Evolutionary conservation across 2,888 invertebrate genomes (phyloP).

Genomic region (Sarcophaga rosellei): DNA sequence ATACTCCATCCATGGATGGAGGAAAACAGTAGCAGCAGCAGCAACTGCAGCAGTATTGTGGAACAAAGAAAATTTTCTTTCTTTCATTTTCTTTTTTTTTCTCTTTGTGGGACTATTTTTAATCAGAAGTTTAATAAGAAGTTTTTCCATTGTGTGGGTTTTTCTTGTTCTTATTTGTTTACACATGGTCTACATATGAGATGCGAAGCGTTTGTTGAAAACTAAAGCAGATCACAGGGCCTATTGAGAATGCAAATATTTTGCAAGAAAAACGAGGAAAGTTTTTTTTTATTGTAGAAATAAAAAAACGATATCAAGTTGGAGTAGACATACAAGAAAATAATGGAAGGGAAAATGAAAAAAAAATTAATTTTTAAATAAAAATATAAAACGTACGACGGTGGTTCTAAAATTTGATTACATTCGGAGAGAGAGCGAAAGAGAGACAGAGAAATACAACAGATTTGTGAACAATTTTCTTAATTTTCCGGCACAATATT

Average conservation of each 20-base stretch:
- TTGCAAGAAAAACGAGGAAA: slow-evolving; percentile 16
- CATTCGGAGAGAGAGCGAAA: no score
- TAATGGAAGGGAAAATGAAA: background rate
- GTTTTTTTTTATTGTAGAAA: slow-evolving; percentile 3
- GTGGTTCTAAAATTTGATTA: no score
- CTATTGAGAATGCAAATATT: background rate
- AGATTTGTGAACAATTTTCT: no score
- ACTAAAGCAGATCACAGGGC: slow-evolving; percentile 3
- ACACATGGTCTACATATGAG: slow-evolving; percentile 64
- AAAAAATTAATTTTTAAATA: background rate
- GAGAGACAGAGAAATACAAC: no score
- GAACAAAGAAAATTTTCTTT: background rate
- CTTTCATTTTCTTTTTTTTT: background rate
- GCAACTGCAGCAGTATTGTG: background rate
- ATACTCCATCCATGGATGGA: background rate
- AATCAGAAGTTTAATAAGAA: slow-evolving; percentile 33
- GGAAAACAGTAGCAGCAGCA: background rate
- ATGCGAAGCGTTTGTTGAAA: background rate
- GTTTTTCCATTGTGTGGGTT: slow-evolving; percentile 6
- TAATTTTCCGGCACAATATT: no score
- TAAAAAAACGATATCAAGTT: background rate
- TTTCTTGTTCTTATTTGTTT: slow-evolving; percentile 12
- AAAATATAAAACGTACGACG: background rate
- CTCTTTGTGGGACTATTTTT: background rate
- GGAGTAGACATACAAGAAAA: background rate